Base-by-base conservation (phyloP, 2,888 invertebrate genomes). In the Mantis religiosa region DNA sequence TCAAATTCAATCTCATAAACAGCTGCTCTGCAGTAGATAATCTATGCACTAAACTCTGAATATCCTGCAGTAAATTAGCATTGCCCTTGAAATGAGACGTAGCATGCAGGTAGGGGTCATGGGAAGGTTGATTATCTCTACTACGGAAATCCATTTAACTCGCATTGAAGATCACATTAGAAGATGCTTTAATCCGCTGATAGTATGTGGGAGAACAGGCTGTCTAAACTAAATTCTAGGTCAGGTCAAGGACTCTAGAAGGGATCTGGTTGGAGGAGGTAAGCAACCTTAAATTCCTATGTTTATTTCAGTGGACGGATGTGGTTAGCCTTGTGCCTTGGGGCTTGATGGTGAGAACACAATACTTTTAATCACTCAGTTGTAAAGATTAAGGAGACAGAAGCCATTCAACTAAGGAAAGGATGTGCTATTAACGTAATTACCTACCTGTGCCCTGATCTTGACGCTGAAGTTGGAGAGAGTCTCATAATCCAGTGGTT, bases 401-500 rank as follows among this genome's bases (percentile, higher is more conserved):
- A 30, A 30, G 30, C 30, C 30, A 30, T 30, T 30, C 30, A 30
- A 30, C 30, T 30, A 30, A 30, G 30, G 41, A 20, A 25, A 20
- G 3, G 25, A 15, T 54, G 20, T 54, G 15, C 0, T 47, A 9
- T 47, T 47, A 30, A 30, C 30, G 34, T 34, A 34, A 34, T 34
- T 87, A 34, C 81, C 91, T 91, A 94, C 94, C 92, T 94, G 94
- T 83, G 95, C 95, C 89, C 94, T 92, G 88, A 98, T 95, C 85
- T 95, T 95, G 28, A 98, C 95, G 0, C 97, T 97, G 92, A 98
- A 97, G 92, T 96, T 96, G 91, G 95, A 95, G 91, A 97, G 93
- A 0, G 95, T 95, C 93, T 98, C 98, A 92, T 96, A 98, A 93
- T 98, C 98, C 90, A 98, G 93, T 0, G 97, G 95, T 92, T 96